Conservation (phyloP, 2,888 invertebrate species). For the Morpho achilles region DNA sequence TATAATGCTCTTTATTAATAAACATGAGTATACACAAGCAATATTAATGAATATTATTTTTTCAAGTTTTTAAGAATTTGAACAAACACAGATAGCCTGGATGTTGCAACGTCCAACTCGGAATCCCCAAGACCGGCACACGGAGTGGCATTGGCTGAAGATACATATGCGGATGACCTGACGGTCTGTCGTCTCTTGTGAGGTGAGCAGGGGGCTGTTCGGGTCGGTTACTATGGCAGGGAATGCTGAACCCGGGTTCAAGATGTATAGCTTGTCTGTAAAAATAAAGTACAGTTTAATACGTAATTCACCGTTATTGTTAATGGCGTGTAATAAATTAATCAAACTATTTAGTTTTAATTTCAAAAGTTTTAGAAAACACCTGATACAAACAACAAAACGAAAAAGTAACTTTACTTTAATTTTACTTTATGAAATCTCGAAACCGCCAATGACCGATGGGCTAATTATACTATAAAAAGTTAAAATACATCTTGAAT, state of each 20-base stretch:
- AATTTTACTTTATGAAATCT: too few relatives aligned
- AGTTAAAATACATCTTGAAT: too few relatives aligned
- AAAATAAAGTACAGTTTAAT: background rate
- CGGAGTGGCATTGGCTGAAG: conserved; percentile 6
- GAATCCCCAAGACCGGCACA: conserved; percentile 4
- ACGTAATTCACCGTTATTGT: too few relatives aligned
- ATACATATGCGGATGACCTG: conserved; percentile 9
- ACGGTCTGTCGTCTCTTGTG: background rate
- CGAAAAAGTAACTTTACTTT: too few relatives aligned
- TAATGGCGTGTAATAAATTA: too few relatives aligned
- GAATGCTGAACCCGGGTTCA: conserved; percentile 8
- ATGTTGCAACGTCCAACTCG: conserved; percentile 2
- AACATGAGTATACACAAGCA: too few relatives aligned
- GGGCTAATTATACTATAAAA: background rate
- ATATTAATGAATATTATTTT: too few relatives aligned
- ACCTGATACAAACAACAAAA: too few relatives aligned
- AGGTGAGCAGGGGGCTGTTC: conserved; percentile 1
- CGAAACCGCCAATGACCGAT: background rate
- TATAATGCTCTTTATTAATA: too few relatives aligned
- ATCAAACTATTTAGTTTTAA: too few relatives aligned
- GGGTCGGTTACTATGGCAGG: conserved; percentile 6
- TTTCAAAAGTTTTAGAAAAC: too few relatives aligned
- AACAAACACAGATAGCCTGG: conserved; percentile 14
- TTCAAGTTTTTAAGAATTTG: background rate
- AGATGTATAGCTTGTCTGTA: conserved; percentile 2